phyloP scores from a whole-genome alignment of 1,140 invertebrate genomes.

The Orius insidiosus region DNA sequence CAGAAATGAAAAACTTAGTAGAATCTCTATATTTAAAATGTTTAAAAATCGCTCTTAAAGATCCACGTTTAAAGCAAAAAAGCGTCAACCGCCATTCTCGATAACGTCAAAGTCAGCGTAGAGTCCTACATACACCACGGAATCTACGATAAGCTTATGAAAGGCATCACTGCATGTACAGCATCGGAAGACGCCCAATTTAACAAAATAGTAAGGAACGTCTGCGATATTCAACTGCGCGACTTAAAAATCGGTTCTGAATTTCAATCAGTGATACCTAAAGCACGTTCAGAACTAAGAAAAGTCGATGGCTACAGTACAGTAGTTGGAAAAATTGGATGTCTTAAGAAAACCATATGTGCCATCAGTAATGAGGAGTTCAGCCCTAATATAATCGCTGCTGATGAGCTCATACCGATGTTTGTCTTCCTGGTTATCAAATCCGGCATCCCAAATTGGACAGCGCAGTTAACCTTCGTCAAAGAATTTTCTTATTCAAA shows the following conservation, averaged over 20 bases:
- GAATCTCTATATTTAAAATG: slow-evolving; percentile 52
- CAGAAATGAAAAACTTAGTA: slow-evolving; percentile 39
- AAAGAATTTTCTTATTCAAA: slow-evolving; percentile 56
- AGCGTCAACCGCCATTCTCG: slow-evolving; percentile 37
- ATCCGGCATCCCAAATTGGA: slow-evolving; percentile 64
- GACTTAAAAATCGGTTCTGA: slow-evolving; percentile 50
- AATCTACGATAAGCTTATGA: slow-evolving; percentile 48
- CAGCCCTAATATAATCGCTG: slow-evolving; percentile 32
- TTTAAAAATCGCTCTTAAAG: slow-evolving; percentile 45
- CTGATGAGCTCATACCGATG: slow-evolving; percentile 63
- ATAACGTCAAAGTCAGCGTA: slow-evolving; percentile 47
- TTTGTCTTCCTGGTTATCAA: slow-evolving; percentile 66
- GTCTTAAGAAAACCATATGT: slow-evolving; percentile 49
- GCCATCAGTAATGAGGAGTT: slow-evolving; percentile 29
- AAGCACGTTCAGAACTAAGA: slow-evolving; percentile 54
- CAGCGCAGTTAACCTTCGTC: slow-evolving; percentile 58
- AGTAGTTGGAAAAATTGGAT: slow-evolving; percentile 57
- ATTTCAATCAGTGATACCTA: slow-evolving; percentile 42
- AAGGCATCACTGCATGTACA: slow-evolving; percentile 43
- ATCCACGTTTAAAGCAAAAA: slow-evolving; percentile 39
- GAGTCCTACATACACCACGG: slow-evolving; percentile 64
- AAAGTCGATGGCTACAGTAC: slow-evolving; percentile 52
- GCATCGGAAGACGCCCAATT: slow-evolving; percentile 48
- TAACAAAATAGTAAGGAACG: slow-evolving; percentile 65
- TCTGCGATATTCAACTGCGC: slow-evolving; percentile 45